Percentiles rank a stretch among this genome's conserved stretches.
phyloP scores from a whole-genome alignment of 2,797 vertebrate species.

The Melanotaenia parkinsoni region DNA sequence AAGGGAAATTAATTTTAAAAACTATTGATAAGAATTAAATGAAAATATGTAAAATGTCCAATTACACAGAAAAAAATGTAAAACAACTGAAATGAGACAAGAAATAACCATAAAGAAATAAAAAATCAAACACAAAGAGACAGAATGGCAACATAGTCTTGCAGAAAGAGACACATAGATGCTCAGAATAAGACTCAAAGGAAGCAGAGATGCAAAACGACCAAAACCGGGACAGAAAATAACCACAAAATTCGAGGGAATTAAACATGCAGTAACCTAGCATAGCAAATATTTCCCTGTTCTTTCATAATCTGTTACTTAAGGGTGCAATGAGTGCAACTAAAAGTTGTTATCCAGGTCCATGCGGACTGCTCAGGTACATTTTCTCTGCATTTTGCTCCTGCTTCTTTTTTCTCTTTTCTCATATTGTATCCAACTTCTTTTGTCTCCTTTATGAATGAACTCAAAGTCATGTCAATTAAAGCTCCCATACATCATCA shows the following conservation, averaged over 20 bases:
- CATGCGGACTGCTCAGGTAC: neutral
- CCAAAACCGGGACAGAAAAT: neutral
- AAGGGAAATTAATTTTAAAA: neutral
- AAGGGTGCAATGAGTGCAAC: neutral
- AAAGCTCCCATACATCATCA: constrained; percentile 50
- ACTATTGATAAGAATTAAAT: too few species aligned
- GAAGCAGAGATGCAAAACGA: neutral
- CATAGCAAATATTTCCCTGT: neutral
- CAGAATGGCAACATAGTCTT: neutral
- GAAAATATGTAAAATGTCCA: too few species aligned
- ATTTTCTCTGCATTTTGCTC: neutral
- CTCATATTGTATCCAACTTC: neutral
- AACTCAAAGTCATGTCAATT: constrained; percentile 46
- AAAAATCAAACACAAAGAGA: neutral
- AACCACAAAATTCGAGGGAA: neutral
- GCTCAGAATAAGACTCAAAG: neutral
- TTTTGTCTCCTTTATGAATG: constrained; percentile 13
- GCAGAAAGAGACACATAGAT: neutral
- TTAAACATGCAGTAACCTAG: neutral
- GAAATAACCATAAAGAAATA: neutral
- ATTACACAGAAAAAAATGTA: neutral
- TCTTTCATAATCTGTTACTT: neutral
- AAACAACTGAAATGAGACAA: neutral
- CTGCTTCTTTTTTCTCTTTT: neutral
- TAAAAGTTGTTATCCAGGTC: neutral